Percentiles rank a stretch among this genome's conserved stretches.
Evolutionary conservation across 92 coral and sea anemone genomes (phyloP).

Genomic region (Porites evermanni): DNA sequence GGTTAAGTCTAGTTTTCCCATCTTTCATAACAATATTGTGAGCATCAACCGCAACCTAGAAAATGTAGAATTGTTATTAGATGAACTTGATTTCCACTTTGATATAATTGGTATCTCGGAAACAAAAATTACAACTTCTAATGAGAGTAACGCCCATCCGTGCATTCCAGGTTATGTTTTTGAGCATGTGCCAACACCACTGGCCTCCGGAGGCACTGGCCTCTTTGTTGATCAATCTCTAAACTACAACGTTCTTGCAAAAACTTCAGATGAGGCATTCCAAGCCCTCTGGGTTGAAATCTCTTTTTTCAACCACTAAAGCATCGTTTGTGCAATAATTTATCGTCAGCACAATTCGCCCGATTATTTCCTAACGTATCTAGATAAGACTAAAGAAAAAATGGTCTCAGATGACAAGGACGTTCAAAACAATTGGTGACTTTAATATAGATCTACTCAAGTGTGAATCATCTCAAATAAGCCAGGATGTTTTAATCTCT

Average conservation of each 20-base stretch:
- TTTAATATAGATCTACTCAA: no score
- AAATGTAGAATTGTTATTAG: not conserved
- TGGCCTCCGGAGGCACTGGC: conserved; percentile 34
- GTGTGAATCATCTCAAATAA: no score
- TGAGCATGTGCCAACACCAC: conserved; percentile 46
- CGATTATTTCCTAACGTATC: conserved; percentile 44
- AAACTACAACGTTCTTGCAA: conserved; percentile 41
- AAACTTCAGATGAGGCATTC: conserved; percentile 52
- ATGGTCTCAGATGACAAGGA: no score
- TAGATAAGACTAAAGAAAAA: no score
- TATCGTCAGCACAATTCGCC: conserved; percentile 58
- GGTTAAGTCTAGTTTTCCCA: not conserved
- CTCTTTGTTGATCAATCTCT: conserved; percentile 7
- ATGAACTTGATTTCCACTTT: conserved; percentile 42
- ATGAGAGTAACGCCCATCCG: not conserved
- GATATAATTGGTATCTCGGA: conserved; percentile 25
- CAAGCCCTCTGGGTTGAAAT: conserved; percentile 72
- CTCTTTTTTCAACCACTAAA: conserved; percentile 32
- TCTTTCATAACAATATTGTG: conserved; percentile 17
- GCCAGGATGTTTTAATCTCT: no score
- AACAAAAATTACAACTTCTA: conserved; percentile 35
- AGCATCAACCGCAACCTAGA: not conserved
- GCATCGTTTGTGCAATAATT: conserved; percentile 43
- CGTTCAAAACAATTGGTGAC: not conserved
- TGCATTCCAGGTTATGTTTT: conserved; percentile 18